Base-by-base conservation (phyloP, 2,888 invertebrate species). In the Andricus quercusramuli region DNA sequence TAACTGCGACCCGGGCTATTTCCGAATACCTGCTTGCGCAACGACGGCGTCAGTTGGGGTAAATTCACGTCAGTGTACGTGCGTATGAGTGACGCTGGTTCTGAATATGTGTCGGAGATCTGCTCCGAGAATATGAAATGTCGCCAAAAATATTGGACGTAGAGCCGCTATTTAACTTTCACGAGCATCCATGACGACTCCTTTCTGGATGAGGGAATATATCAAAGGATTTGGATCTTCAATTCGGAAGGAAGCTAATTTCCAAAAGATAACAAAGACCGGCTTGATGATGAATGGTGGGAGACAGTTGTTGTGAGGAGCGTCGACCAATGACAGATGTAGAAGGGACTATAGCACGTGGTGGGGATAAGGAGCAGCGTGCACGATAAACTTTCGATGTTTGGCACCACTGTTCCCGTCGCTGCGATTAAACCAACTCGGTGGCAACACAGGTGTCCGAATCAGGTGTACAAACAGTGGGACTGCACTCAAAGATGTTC, bases 21-120 rank as follows among this genome's bases (percentile, higher is more conserved):
- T 91, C 87, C 89, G 89, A 90, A 89, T 90, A 88, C 87, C 86
- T 85, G 88, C 87, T 89, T 89, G 89, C 90, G 89, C 88, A 90
- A 89, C 84, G 80, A 44, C 83, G 37, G 25, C 78, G 67, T 77
- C 41, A 77, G 77, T 77, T 64, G 41, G 64, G 77, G 37, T 64
- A 77, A 77, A 62, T 44, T 20, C 77, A n/a, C 74, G 32, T 22
- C 5, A 22, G 25, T 74, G 20, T 70, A 22, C 47, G 51, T 44
- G 51, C 29, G 9, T 20, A 20, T 56, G 13, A n/a, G 74, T 74
- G 68, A 74, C 51, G 51, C 51, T 70, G 56, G 51, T 32, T 29
- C 32, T 20, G 20, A 9, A 25, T 9, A 17, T 74, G 56, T 74
- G 20, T 13, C 20, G n/a, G 51, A 51, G 25, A n/a, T 67, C 41